Evolutionary conservation across 1,140 invertebrate genomes (phyloP).

Genomic region (Tenebrio molitor): DNA sequence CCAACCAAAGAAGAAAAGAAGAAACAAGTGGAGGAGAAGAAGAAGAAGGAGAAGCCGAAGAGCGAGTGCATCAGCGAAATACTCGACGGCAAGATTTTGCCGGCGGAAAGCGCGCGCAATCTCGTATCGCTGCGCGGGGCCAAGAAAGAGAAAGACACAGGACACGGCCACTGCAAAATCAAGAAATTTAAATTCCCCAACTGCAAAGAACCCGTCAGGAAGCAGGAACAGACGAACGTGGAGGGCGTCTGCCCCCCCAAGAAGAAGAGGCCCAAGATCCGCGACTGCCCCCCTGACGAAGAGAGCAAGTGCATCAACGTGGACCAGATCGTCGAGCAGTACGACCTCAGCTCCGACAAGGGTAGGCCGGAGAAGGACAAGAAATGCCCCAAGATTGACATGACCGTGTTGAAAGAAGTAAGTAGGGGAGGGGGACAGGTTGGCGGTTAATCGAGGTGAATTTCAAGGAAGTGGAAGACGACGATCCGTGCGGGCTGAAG

Average conservation of each 20-base stretch:
- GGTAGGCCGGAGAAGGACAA: too few relatives aligned
- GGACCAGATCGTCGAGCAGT: neutral
- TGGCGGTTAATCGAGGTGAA: neutral
- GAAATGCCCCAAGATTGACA: constrained; percentile 44
- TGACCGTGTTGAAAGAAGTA: constrained; percentile 9
- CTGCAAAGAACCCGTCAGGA: neutral
- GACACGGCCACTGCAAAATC: neutral
- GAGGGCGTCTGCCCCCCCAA: constrained; percentile 34
- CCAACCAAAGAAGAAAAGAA: constrained; percentile 1
- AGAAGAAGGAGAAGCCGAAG: constrained; percentile 26
- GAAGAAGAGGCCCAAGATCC: neutral
- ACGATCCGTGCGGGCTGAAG: constrained; percentile 41
- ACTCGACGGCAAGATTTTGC: neutral
- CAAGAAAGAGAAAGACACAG: neutral
- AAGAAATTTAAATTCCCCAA: neutral
- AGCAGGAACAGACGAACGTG: constrained; percentile 9
- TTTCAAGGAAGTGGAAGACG: neutral
- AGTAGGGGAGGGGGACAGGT: constrained; percentile 1
- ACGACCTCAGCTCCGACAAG: neutral
- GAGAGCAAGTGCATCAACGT: neutral
- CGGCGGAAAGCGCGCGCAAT: too few relatives aligned
- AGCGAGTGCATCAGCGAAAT: neutral
- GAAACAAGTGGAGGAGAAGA: neutral
- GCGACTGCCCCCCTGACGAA: neutral
- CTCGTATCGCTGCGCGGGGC: too few relatives aligned